These are phyloP conservation scores for Agonum fuliginosum DNA, from an alignment of 2,888 invertebrate genomes.

Conservation along the genomic window DNA sequence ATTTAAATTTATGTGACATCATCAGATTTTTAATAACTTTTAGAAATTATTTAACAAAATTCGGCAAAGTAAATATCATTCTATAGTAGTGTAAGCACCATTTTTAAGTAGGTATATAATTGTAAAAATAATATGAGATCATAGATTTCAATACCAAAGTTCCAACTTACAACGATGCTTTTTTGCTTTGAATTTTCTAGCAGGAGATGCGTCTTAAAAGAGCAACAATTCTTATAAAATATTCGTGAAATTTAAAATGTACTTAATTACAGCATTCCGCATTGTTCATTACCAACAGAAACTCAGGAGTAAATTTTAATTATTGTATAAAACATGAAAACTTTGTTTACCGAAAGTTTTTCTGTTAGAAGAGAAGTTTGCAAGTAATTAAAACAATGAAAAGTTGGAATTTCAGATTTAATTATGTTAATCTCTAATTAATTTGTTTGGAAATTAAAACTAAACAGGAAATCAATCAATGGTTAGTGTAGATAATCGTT, in stretches of 20 bases:
- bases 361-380: not conserved
- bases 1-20: too few species aligned
- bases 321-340: slow-evolving; percentile 25
- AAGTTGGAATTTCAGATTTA: slow-evolving; percentile 30
- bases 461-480: slow-evolving; percentile 1
- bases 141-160: too few species aligned
- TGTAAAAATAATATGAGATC: too few species aligned
- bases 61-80: too few species aligned
- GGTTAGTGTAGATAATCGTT: too few species aligned
- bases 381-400: slow-evolving; percentile 39
- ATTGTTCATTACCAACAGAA: slow-evolving; percentile 24
- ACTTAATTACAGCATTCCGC: slow-evolving; percentile 23
- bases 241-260: slow-evolving; percentile 2
- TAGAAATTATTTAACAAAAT: too few species aligned
- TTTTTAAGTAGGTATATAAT: too few species aligned
- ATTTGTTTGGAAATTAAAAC: slow-evolving; percentile 20
- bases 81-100: too few species aligned
- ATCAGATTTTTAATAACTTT: too few species aligned
- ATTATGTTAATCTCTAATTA: slow-evolving; percentile 38
- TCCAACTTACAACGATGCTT: too few species aligned
- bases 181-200: too few species aligned
- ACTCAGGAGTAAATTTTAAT: slow-evolving; percentile 27
- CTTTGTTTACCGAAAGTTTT: slow-evolving; percentile 20
- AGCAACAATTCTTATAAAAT: not conserved
- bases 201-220: not conserved